Conservation (phyloP, 2,797 vertebrate species). For the Avahi laniger region DNA sequence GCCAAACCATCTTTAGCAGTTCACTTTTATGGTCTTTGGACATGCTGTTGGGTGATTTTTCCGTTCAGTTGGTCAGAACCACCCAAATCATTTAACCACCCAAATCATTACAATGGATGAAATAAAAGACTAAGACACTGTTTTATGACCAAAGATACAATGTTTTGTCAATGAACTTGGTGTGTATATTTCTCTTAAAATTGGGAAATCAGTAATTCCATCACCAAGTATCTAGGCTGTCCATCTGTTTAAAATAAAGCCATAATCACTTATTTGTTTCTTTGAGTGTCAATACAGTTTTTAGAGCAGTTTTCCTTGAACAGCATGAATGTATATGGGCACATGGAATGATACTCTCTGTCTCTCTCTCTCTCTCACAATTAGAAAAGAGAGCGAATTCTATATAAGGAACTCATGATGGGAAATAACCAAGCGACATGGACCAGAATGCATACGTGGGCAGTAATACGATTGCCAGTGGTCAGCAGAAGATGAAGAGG, state of each 20-base stretch:
- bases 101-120: neutral
- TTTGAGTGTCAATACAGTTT: neutral
- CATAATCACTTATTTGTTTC: neutral
- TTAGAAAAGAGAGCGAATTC: neutral
- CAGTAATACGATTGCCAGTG: neutral
- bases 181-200: neutral
- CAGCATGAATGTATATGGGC: neutral
- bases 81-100: neutral
- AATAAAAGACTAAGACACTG: neutral
- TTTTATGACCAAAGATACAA: neutral
- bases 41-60: neutral
- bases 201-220: neutral
- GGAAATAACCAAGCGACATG: neutral
- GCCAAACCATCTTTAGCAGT: neutral
- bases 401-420: neutral
- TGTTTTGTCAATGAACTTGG: neutral
- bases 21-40: neutral
- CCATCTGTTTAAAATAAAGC: neutral
- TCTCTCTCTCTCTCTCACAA: neutral
- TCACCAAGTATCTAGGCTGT: neutral
- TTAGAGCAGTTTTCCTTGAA: neutral
- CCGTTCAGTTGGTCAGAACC: neutral
- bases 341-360: neutral
- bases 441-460: rapidly evolving
- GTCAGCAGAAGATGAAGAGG: neutral